These are phyloP conservation scores for Scolanthus callimorphus DNA, from an alignment of 92 coral and sea anemone species.

Conservation along the genomic window DNA sequence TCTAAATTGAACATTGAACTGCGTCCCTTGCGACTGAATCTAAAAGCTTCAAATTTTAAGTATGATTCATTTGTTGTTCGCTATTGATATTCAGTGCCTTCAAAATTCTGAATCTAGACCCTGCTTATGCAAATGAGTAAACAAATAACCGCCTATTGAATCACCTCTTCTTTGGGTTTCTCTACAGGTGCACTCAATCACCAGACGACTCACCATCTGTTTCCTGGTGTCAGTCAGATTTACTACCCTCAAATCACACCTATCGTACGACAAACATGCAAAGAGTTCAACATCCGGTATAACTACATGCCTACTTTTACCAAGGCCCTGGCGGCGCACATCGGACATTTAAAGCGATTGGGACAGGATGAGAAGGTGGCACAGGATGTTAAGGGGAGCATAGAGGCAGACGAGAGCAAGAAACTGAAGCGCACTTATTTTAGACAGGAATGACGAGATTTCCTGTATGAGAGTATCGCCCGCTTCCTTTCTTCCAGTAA, in stretches of 20 bases:
- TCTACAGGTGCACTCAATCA: conserved; percentile 76
- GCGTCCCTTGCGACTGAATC: too few species aligned
- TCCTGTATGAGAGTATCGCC: too few species aligned
- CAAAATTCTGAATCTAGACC: too few species aligned
- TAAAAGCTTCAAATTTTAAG: too few species aligned
- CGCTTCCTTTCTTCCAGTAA: too few species aligned
- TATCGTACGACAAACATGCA: conserved; percentile 59
- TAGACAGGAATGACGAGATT: not conserved
- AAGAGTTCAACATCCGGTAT: conserved; percentile 79
- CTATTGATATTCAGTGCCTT: too few species aligned
- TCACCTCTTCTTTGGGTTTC: too few species aligned
- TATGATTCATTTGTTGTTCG: too few species aligned
- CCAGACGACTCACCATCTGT: conserved; percentile 77
- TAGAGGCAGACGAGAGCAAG: conserved; percentile 5
- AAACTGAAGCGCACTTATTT: not conserved
- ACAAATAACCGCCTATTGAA: too few species aligned
- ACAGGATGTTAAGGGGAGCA: conserved; percentile 2
- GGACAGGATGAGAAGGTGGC: conserved; percentile 38
- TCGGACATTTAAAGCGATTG: conserved; percentile 69
- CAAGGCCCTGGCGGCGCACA: conserved; percentile 71
- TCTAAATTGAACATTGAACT: too few species aligned
- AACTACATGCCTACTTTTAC: conserved; percentile 65
- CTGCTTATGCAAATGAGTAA: too few species aligned
- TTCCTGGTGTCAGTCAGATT: conserved; percentile 71
- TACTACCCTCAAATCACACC: conserved; percentile 84